Percentiles rank a stretch among this genome's conserved stretches.
Evolutionary conservation across 23 tunicate species (phyloP).

Genomic region (Diplosoma virens): DNA sequence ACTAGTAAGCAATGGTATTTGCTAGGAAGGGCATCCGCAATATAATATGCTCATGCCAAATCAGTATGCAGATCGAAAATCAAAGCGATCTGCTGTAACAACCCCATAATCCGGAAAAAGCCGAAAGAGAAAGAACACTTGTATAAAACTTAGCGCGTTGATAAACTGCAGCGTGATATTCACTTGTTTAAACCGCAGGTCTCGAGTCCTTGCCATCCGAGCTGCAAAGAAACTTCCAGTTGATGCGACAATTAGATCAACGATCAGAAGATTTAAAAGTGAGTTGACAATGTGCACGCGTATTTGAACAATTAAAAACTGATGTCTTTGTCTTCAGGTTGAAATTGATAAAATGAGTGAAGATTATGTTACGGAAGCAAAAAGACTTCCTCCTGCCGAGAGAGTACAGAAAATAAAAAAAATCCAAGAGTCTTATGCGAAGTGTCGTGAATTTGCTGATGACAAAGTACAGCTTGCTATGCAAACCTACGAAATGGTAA

Average conservation of each 20-base stretch:
- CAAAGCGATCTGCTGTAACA: no score
- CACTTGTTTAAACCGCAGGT: slow-evolving; percentile 8
- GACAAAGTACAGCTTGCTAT: slow-evolving; percentile 85
- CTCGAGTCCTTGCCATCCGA: slow-evolving; percentile 84
- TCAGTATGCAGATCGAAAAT: no score
- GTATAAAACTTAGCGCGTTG: background rate
- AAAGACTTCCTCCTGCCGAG: slow-evolving; percentile 50
- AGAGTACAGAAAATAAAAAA: slow-evolving; percentile 65
- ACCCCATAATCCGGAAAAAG: no score
- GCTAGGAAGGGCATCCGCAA: background rate
- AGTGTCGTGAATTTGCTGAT: slow-evolving; percentile 86
- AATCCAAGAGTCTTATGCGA: slow-evolving; percentile 72
- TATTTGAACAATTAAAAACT: background rate
- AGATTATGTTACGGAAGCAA: slow-evolving; percentile 64
- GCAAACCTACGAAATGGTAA: slow-evolving; percentile 89
- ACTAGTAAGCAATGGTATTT: background rate
- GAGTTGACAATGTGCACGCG: background rate
- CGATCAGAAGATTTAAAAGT: slow-evolving; percentile 79
- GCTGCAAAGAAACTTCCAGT: slow-evolving; percentile 77
- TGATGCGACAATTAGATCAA: slow-evolving; percentile 92
- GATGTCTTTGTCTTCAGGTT: slow-evolving; percentile 28
- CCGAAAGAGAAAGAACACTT: background rate
- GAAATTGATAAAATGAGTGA: slow-evolving; percentile 69
- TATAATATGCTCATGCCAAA: no score
- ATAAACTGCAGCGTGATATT: background rate